Evolutionary conservation across 2,888 invertebrate genomes (phyloP).

Genomic region (Ypsolopha scabrella): DNA sequence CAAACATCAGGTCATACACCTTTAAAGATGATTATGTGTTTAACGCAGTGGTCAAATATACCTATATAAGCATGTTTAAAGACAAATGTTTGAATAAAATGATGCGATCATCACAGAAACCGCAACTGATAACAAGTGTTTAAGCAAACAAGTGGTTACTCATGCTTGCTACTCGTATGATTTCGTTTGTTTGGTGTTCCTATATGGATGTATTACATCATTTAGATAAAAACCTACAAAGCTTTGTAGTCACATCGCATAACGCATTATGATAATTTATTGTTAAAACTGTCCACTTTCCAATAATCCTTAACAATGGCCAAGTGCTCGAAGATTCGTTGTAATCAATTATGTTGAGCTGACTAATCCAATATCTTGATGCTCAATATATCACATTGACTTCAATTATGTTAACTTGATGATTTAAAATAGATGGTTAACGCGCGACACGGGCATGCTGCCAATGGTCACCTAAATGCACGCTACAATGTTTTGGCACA

Average conservation of each 20-base stretch:
- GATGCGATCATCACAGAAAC: slow-evolving; percentile 20
- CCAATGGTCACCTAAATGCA: slow-evolving; percentile 58
- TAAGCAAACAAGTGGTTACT: too few relatives aligned
- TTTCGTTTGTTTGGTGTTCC: too few relatives aligned
- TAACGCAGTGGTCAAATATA: slow-evolving; percentile 30
- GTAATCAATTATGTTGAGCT: not conserved
- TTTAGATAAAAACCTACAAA: too few relatives aligned
- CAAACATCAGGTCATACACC: slow-evolving; percentile 61
- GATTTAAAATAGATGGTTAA: slow-evolving; percentile 66
- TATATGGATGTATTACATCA: too few relatives aligned
- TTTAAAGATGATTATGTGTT: slow-evolving; percentile 40
- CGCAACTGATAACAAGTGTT: not conserved
- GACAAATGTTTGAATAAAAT: slow-evolving; percentile 44
- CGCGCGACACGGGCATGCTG: slow-evolving; percentile 52
- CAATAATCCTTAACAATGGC: too few relatives aligned
- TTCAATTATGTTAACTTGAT: not conserved
- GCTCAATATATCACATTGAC: not conserved
- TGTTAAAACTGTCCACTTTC: too few relatives aligned
- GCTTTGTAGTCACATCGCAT: too few relatives aligned
- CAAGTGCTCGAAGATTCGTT: too few relatives aligned
- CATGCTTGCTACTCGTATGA: too few relatives aligned
- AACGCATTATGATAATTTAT: too few relatives aligned
- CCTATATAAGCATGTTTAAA: slow-evolving; percentile 51
- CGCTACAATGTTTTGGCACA: slow-evolving; percentile 55
- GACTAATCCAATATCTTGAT: not conserved